Conservation (phyloP, 2,797 vertebrate species). For the Lates japonicus region DNA sequence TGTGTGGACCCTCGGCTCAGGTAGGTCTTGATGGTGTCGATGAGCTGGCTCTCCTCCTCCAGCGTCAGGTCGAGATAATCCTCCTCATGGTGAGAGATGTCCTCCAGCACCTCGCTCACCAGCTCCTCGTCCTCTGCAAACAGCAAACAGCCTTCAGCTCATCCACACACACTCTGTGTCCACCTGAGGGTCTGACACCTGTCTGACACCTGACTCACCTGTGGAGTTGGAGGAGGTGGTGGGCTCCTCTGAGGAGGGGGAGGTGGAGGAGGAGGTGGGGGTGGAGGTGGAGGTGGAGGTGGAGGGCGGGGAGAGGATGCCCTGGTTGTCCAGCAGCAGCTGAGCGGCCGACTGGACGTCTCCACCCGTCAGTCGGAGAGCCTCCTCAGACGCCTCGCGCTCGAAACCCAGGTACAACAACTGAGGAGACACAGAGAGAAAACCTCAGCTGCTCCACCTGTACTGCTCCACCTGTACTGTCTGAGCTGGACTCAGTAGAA, state of each 20-base stretch:
- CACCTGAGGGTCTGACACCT: too few relatives aligned
- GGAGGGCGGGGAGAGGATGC: conserved; percentile 82
- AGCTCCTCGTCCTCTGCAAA: conserved; percentile 87
- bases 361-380: conserved; percentile 87
- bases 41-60: conserved; percentile 93
- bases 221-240: conserved; percentile 78
- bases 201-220: conserved; percentile 50
- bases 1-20: conserved; percentile 69
- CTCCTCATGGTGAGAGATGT: conserved; percentile 95
- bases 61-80: conserved; percentile 96
- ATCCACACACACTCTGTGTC: too few relatives aligned
- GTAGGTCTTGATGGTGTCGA: conserved; percentile 88
- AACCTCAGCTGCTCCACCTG: too few relatives aligned
- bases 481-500: background rate
- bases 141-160: background rate
- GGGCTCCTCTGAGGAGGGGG: conserved; percentile 78
- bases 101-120: conserved; percentile 93
- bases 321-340: conserved; percentile 90
- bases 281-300: conserved; percentile 57
- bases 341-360: conserved; percentile 90
- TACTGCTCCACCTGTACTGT: too few relatives aligned
- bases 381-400: conserved; percentile 77
- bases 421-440: conserved; percentile 71
- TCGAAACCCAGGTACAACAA: conserved; percentile 92
- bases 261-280: conserved; percentile 74